Base-by-base conservation (phyloP, 2,113 vertebrate genomes). In the Pongo pygmaeus region DNA sequence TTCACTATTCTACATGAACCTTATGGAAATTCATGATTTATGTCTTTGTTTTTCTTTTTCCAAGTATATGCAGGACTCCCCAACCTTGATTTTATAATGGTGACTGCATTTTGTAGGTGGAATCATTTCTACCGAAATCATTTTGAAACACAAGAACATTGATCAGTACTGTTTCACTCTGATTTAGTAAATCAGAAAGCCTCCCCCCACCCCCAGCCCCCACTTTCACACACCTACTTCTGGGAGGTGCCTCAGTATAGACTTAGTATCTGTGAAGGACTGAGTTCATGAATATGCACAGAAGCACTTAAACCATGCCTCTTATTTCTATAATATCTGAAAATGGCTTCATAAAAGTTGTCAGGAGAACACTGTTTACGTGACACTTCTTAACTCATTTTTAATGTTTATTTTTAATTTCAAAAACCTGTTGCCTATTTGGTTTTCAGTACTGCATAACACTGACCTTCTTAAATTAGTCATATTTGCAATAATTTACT, bases 231-330 rank as follows among this genome's bases (percentile, higher is more conserved):
- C 22, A 46, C n/a, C 77, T 23, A 9, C 72, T 96, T 96, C 91
- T 96, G 74, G 94, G 67, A 93, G 96, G 96, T 97, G 89, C 98
- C 96, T 97, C 89, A 32, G 0, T 95, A 43, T 72, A 77, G 96
- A n/a, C 55, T n/a, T 93, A 32, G 79, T 93, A 59, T 97, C 91
- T 96, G 46, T 85, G 55, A 97, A 98, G 94, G 96, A 97, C 67
- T 59, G 84, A 93, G 69, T 12, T 98, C 97, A 95, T 94, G 91
- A 97, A 97, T 93, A 72, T 85, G 70, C 74, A 64, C 97, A 93
- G 93, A 96, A 95, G 67, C 83, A 91, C 89, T 94, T 97, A 96
- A 92, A 64, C 93, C 96, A 97, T 97, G 94, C 96, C 85, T 97
- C 89, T 88, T 97, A 67, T 59, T 96, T 87, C 81, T 88, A 67